Percentiles rank a stretch among this genome's conserved stretches.
Evolutionary conservation across 2,113 vertebrate species (phyloP).

Genomic region (Halcyon senegalensis): DNA sequence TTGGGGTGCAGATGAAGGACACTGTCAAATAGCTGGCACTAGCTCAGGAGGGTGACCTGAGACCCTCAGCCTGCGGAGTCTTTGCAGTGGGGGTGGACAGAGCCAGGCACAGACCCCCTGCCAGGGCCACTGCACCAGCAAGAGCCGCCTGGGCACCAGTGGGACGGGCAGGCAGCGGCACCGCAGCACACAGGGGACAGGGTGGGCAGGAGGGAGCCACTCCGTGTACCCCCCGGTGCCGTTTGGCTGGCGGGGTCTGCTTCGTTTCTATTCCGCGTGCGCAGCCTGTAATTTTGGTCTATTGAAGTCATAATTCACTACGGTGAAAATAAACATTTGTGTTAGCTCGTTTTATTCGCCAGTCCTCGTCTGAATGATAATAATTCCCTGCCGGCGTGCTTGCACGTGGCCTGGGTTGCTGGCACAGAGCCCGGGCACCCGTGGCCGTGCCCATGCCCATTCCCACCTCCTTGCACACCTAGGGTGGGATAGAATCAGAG

Average conservation of each 20-base stretch:
- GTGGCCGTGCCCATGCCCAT: not conserved
- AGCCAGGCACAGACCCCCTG: not conserved
- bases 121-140: fast-evolving
- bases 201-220: not conserved
- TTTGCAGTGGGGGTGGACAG: fast-evolving
- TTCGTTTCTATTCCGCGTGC: not conserved
- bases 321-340: slow-evolving; percentile 70
- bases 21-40: not conserved
- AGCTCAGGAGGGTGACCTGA: not conserved
- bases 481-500: not conserved
- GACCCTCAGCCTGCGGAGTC: not conserved
- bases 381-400: not conserved
- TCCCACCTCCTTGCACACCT: fast-evolving
- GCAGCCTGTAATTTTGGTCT: slow-evolving; percentile 60
- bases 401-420: not conserved
- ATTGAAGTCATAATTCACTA: slow-evolving; percentile 64
- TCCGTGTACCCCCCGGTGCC: fast-evolving
- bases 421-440: not conserved
- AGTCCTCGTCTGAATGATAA: not conserved
- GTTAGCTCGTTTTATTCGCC: slow-evolving; percentile 15
- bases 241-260: not conserved
- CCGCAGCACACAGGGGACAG: fast-evolving
- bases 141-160: fast-evolving
- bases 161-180: fast-evolving
- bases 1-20: not conserved